Evolutionary conservation across 2,113 vertebrate species (phyloP), one percentile per base, ranked within the genome.

Genomic region (Serinus canaria): DNA sequence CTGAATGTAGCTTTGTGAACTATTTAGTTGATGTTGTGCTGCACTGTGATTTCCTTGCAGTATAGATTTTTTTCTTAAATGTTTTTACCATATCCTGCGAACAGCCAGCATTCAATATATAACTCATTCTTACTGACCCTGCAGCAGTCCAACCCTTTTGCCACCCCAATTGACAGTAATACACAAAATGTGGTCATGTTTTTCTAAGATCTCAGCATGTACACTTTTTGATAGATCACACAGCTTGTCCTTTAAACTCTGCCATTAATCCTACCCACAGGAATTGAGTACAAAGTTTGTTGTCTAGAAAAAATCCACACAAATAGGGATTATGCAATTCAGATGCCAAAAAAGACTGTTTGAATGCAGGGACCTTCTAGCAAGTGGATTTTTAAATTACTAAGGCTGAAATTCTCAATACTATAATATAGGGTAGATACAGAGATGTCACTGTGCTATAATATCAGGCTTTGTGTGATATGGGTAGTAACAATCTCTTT

Each of bases 221-320:
- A 80, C 68, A 59, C 50, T 74, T 93, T 89, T 86, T 94, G 89
- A 97, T 88, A 97, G 87, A 94, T 95, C 87, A 80, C 89, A 95
- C 90, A 93, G 93, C 79, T 96, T 95, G 94, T 95, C 89, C 78
- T 94, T 96, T 96, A 96, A 96, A 95, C 90, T 94, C 93, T 90
- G 68, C 59, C 76, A 96, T 94, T 97, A 96, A 96, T 95, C 93
- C 93, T 95, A 59, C 90, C 92, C 90, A 88, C 90, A 91, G 94
- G 87, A 94, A 64, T 52, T 67, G 55, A 90, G 89, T 41, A 91
- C 8, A 1, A 82, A 91, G 64, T 91, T 87, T 84, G 44, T 74
- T 62, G 77, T 33, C 59, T 55, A 85, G 63, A 83, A 87, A 94
- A 95, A 91, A 81, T 37, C 59, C 84, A 69, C 62, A 95, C 25